Base-by-base conservation (phyloP, 2,797 vertebrate genomes). In the Periophthalmus magnuspinnatus region DNA sequence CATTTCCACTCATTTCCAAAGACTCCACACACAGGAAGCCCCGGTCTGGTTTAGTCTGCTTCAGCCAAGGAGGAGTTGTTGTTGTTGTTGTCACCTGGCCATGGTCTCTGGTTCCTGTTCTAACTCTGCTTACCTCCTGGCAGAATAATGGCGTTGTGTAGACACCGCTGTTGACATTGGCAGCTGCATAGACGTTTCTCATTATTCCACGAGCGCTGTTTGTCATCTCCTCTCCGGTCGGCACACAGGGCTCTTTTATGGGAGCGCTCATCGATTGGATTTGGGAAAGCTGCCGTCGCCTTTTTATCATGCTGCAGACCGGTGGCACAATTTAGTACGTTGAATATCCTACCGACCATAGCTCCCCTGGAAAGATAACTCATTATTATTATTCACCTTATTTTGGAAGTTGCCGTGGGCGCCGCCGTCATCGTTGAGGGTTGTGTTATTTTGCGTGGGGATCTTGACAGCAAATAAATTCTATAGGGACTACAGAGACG, bases 71-170 rank as follows among this genome's bases (percentile, higher is more conserved):
- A 17, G 17, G 28, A 28, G 1, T 28, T 3, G 1, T n/a, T 41
- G 11, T 24, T 55, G 54, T 55, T 55, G 54, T 11, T 56, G 11
- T 24, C 21, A 21, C 9, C 54, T 13, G 34, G 3, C 32, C n/a
- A 21, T 13, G 13, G 3, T 14, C 6, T 84, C 28, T 9, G 50
- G 71, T 74, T 73, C 52, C 69, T 28, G 28, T 28, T 28, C 28
- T 28, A 28, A 28, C 28, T 28, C 28, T 77, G 75, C 72, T 58
- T 78, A 81, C 80, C 61, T 13, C 65, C 77, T 83, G 22, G 81
- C 76, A 84, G 81, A 90, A 85, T 86, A 86, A 89, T 88, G 77
- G 71, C 74, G 71, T 71, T 76, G 80, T 78, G 76, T 75, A 66
- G 69, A 74, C 41, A 3, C 5, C 45, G 41, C 41, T 45, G 75